A percentile compares a stretch with the other conserved stretches of the same genome.
These are phyloP conservation scores for Ardeotis arabs DNA, from an alignment of 2,113 vertebrate genomes.

Conservation along the genomic window DNA sequence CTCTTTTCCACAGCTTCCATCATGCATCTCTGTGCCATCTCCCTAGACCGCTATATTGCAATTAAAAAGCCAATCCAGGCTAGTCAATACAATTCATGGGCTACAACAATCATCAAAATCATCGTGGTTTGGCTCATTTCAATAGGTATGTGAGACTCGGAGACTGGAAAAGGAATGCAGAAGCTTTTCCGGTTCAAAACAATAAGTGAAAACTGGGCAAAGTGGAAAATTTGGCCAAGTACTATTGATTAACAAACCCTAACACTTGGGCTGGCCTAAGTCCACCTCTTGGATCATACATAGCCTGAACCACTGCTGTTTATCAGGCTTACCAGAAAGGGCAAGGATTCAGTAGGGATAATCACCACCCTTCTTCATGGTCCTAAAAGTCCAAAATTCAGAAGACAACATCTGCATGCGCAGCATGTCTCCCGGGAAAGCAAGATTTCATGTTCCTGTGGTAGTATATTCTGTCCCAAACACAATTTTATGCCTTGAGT, in stretches of 20 bases:
- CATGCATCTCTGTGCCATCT: constrained; percentile 98
- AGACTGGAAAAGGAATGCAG: background rate
- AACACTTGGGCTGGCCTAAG: background rate
- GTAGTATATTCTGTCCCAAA: background rate
- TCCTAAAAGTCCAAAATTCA: background rate
- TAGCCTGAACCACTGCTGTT: background rate
- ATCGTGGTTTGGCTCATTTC: constrained; percentile 96
- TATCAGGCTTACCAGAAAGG: background rate
- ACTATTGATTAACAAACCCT: background rate
- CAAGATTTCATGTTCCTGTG: background rate
- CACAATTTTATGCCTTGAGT: background rate
- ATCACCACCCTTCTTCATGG: background rate
- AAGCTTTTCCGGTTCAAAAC: background rate
- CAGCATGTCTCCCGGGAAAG: background rate
- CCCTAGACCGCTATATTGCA: constrained; percentile 95
- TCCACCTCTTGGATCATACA: background rate
- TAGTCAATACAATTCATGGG: constrained; percentile 93
- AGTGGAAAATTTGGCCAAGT: background rate
- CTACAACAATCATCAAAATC: constrained; percentile 92
- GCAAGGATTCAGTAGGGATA: background rate
- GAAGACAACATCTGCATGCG: background rate
- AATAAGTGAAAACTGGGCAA: background rate
- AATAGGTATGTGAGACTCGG: constrained; percentile 81
- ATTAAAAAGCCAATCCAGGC: constrained; percentile 98
- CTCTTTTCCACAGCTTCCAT: constrained; percentile 98